Evolutionary conservation across 2,797 vertebrate species (phyloP).

Genomic region (Tapirus indicus): DNA sequence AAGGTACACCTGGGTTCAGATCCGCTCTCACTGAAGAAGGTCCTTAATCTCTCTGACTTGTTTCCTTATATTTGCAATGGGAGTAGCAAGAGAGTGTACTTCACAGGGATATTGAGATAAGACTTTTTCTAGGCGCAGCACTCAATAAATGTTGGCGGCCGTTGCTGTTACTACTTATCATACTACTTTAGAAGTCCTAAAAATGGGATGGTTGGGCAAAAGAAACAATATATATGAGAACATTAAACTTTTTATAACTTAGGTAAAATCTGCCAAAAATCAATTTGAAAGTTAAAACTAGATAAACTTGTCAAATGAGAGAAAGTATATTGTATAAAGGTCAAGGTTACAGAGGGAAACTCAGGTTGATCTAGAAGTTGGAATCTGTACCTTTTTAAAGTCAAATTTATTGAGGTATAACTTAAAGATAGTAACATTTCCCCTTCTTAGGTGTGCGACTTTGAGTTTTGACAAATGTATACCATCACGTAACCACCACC

Average conservation of each 20-base stretch:
- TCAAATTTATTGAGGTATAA: background rate
- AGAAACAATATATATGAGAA: background rate
- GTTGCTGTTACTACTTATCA: background rate
- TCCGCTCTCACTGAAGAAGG: background rate
- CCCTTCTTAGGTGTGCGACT: background rate
- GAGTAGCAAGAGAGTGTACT: background rate
- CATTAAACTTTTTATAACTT: background rate
- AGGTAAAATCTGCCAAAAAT: slow-evolving; percentile 7
- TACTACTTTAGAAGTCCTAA: background rate
- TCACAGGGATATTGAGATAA: background rate
- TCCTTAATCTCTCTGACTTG: background rate
- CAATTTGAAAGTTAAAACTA: background rate
- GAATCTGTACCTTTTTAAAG: background rate
- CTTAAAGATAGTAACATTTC: background rate
- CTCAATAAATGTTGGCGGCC: background rate
- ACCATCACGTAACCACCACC: background rate
- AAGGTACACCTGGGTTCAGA: background rate
- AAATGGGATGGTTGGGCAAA: background rate
- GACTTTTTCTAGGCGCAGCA: background rate
- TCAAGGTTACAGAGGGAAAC: background rate
- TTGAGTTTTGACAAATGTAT: background rate
- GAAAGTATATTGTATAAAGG: background rate
- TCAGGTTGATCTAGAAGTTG: background rate
- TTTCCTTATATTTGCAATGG: background rate
- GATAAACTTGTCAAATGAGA: background rate